These are phyloP conservation scores for Holothuria scabra DNA, from an alignment of 53 echinoderm and acorn worm species.

Conservation along the genomic window DNA sequence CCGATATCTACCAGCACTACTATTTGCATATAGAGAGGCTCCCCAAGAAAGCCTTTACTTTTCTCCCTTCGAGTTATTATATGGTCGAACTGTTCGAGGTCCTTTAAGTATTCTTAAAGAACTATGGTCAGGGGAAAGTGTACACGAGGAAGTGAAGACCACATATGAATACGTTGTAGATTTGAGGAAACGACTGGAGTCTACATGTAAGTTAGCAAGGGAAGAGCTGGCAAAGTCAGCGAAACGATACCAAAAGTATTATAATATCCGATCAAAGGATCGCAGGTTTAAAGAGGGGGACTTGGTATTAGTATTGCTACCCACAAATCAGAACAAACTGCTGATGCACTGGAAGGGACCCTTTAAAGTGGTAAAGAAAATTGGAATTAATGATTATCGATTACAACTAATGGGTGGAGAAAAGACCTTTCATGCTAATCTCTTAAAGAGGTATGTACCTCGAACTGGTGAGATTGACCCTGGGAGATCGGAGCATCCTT, in stretches of 20 bases:
- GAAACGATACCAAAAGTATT: constrained; percentile 47
- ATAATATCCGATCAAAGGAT: too few relatives aligned
- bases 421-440: constrained; percentile 45
- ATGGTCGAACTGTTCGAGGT: constrained; percentile 2
- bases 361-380: constrained; percentile 9
- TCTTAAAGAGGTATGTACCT: too few relatives aligned
- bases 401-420: background rate
- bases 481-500: too few relatives aligned
- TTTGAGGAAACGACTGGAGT: constrained; percentile 47
- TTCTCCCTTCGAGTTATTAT: too few relatives aligned
- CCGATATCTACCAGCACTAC: too few relatives aligned
- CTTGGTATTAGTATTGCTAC: constrained; percentile 39
- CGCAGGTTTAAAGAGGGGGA: constrained; percentile 38
- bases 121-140: constrained; percentile 51
- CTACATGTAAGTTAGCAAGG: constrained; percentile 52
- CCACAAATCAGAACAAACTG: too few relatives aligned
- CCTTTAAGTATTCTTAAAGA: constrained; percentile 59
- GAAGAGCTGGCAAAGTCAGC: constrained; percentile 48
- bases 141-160: constrained; percentile 53
- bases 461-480: too few relatives aligned
- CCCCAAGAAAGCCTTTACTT: too few relatives aligned
- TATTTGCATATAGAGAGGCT: too few relatives aligned
- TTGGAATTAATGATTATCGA: constrained; percentile 24
- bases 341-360: constrained; percentile 53
- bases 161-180: constrained; percentile 66